These are phyloP conservation scores for Orchestes rusci DNA, from an alignment of 2,888 invertebrate species.

Conservation along the genomic window DNA sequence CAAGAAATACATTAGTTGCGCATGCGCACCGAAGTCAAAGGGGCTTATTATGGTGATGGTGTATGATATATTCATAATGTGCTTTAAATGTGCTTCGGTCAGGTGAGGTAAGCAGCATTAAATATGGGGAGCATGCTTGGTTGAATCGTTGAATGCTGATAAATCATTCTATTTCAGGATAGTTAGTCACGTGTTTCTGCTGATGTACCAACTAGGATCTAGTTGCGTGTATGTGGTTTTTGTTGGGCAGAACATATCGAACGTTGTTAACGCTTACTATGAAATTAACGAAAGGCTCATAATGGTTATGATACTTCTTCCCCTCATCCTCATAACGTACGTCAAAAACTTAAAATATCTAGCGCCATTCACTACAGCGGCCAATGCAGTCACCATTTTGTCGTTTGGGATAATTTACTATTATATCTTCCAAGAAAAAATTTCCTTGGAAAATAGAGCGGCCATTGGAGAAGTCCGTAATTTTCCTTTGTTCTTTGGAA, in stretches of 20 bases:
- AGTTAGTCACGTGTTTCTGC: constrained; percentile 63
- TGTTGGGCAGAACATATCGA: constrained; percentile 77
- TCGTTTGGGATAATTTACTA: constrained; percentile 72
- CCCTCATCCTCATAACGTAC: constrained; percentile 63
- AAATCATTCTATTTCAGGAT: no score
- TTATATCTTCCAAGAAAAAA: constrained; percentile 59
- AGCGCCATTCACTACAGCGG: constrained; percentile 76
- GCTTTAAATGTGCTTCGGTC: no score
- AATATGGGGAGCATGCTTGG: no score
- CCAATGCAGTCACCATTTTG: constrained; percentile 70
- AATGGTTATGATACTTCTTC: constrained; percentile 66
- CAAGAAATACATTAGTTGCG: no score
- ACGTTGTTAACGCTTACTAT: constrained; percentile 51
- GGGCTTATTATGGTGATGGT: no score
- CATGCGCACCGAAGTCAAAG: no score
- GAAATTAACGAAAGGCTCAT: constrained; percentile 53
- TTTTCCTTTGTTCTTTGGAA: constrained; percentile 80
- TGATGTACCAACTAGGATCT: constrained; percentile 90
- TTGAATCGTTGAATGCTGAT: no score
- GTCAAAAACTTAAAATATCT: constrained; percentile 70
- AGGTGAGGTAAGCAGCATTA: no score
- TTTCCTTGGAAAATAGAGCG: constrained; percentile 46
- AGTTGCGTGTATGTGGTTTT: constrained; percentile 96
- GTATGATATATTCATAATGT: no score
- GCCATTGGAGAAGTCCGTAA: constrained; percentile 47